Conservation (phyloP, 2,888 invertebrate genomes). For the Trimorus sp. region DNA sequence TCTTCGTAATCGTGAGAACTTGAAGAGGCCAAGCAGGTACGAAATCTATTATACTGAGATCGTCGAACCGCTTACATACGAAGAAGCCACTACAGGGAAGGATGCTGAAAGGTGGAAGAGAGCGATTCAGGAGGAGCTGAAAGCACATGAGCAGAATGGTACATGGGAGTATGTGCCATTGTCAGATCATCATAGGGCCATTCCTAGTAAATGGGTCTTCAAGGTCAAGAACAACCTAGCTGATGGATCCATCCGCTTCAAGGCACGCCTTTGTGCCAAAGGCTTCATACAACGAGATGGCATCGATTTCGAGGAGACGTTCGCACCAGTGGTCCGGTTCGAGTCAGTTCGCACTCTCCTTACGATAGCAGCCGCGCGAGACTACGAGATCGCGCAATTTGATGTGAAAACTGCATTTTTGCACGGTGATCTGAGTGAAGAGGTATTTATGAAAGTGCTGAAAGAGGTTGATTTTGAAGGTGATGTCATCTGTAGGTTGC, state of each 20-base stretch:
- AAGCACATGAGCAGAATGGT: no score
- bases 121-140: slow-evolving; percentile 16
- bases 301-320: slow-evolving; percentile 11
- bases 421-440: no score
- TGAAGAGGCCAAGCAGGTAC: slow-evolving; percentile 14
- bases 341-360: slow-evolving; percentile 10
- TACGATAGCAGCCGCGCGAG: neutral
- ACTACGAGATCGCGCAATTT: neutral
- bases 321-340: neutral
- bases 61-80: neutral
- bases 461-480: no score
- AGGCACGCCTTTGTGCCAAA: slow-evolving; percentile 15
- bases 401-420: no score
- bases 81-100: slow-evolving; percentile 22
- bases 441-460: no score
- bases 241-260: slow-evolving; percentile 8
- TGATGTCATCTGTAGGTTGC: no score
- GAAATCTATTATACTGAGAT: slow-evolving; percentile 33
- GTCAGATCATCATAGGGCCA: no score
- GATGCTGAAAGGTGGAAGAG: slow-evolving; percentile 17
- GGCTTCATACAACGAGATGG: slow-evolving; percentile 1
- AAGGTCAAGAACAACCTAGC: slow-evolving; percentile 19
- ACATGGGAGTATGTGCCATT: no score
- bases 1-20: slow-evolving; percentile 15
- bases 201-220: no score